phyloP scores from a whole-genome alignment of 2,888 invertebrate species.

The Acrobeloides nanus region DNA sequence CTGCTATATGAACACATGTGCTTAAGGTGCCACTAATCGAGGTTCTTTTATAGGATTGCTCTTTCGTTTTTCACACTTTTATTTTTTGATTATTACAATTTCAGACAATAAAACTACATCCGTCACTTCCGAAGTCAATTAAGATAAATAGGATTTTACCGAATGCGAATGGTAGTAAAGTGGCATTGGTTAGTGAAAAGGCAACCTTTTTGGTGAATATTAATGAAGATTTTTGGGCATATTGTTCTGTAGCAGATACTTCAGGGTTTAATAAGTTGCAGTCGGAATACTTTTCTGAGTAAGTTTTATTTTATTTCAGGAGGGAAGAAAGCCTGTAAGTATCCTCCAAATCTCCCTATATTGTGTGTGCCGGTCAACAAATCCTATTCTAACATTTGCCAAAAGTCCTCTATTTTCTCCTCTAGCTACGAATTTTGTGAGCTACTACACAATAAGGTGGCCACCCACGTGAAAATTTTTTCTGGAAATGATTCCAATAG shows the following conservation, averaged over 20 bases:
- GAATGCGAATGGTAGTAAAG: constrained; percentile 11
- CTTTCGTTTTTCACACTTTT: too few relatives aligned
- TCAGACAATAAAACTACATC: constrained; percentile 6
- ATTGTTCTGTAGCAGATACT: constrained; percentile 2
- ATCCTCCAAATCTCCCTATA: too few relatives aligned
- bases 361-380: background rate
- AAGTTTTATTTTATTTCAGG: constrained; percentile 9
- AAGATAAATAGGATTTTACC: constrained; percentile 11
- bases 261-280: constrained; percentile 7
- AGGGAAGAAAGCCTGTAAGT: too few relatives aligned
- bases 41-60: too few relatives aligned
- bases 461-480: too few relatives aligned
- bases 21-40: too few relatives aligned
- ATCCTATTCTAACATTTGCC: background rate
- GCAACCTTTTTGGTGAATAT: constrained; percentile 12
- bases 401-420: constrained; percentile 13
- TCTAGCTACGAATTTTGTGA: too few relatives aligned
- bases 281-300: constrained; percentile 12
- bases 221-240: constrained; percentile 12
- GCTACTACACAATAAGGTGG: too few relatives aligned
- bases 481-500: too few relatives aligned
- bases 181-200: constrained; percentile 9
- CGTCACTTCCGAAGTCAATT: background rate
- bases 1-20: too few relatives aligned
- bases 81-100: too few relatives aligned